Percentiles rank a stretch among this genome's conserved stretches.
Conservation (phyloP, 2,797 vertebrate genomes). For the Lithobates sylvaticus region DNA sequence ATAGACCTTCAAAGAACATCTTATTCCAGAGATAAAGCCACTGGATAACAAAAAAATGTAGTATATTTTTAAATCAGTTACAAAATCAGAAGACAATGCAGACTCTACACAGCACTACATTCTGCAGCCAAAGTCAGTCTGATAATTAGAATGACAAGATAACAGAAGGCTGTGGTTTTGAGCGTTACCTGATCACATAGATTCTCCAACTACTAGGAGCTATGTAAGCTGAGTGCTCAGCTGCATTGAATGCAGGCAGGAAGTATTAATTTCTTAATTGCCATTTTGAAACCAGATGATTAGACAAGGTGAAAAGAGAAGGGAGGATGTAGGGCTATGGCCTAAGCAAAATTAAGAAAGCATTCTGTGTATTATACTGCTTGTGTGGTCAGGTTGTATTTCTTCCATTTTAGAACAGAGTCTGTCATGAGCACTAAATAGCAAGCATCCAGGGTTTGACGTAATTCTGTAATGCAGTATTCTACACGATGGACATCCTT, state of each 20-base stretch:
- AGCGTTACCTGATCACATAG: slow-evolving; percentile 53
- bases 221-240: slow-evolving; percentile 43
- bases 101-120: slow-evolving; percentile 21
- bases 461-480: slow-evolving; percentile 6
- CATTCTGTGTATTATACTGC: slow-evolving; percentile 27
- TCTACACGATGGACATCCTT: not conserved
- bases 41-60: slow-evolving; percentile 38
- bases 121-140: slow-evolving; percentile 55
- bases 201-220: slow-evolving; percentile 42
- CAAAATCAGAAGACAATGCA: slow-evolving; percentile 52
- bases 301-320: slow-evolving; percentile 59
- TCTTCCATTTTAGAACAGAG: slow-evolving; percentile 21
- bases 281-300: slow-evolving; percentile 62
- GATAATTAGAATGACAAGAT: slow-evolving; percentile 59
- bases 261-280: slow-evolving; percentile 63
- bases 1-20: slow-evolving; percentile 41
- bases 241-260: slow-evolving; percentile 44
- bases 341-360: slow-evolving; percentile 14
- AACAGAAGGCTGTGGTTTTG: slow-evolving; percentile 59
- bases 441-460: not conserved
- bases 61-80: slow-evolving; percentile 48
- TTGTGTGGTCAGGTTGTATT: slow-evolving; percentile 47
- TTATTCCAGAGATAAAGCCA: slow-evolving; percentile 36
- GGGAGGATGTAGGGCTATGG: slow-evolving; percentile 48
- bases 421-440: slow-evolving; percentile 18